A percentile compares a stretch with the other conserved stretches of the same genome.
Conservation (phyloP, 2,113 vertebrate genomes). For the Fulica atra region DNA sequence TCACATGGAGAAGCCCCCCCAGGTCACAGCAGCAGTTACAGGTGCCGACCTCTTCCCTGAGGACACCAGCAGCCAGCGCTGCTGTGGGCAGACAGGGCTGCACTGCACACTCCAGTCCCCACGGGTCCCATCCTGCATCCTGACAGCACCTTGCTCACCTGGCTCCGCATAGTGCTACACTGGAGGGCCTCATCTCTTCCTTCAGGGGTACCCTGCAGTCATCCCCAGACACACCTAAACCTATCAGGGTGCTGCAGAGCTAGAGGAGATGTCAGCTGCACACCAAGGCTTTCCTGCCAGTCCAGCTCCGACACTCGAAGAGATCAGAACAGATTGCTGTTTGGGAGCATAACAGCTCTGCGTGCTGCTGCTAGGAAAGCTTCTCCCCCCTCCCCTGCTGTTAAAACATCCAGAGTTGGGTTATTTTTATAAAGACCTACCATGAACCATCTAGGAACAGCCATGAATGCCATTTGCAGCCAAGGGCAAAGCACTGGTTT, state of each 20-base stretch:
- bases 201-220: not conserved
- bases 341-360: not conserved
- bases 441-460: not conserved
- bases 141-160: fast-evolving
- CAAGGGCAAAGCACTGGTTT: not conserved
- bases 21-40: not conserved
- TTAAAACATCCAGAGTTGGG: not conserved
- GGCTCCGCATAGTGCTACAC: not conserved
- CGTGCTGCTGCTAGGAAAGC: not conserved
- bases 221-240: not conserved
- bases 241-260: not conserved
- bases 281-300: not conserved
- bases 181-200: not conserved
- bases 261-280: not conserved
- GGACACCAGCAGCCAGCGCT: not conserved
- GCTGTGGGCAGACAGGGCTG: fast-evolving
- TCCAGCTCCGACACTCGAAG: not conserved
- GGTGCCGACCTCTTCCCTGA: fast-evolving
- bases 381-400: too few species aligned
- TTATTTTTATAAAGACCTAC: not conserved
- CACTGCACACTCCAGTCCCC: not conserved
- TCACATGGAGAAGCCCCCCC: not conserved
- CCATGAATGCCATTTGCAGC: not conserved
- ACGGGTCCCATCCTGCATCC: fast-evolving
- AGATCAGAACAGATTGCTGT: not conserved